Percentiles rank a stretch among this genome's conserved stretches.
Evolutionary conservation across 2,113 vertebrate species (phyloP).

Genomic region (Gymnogyps californianus): DNA sequence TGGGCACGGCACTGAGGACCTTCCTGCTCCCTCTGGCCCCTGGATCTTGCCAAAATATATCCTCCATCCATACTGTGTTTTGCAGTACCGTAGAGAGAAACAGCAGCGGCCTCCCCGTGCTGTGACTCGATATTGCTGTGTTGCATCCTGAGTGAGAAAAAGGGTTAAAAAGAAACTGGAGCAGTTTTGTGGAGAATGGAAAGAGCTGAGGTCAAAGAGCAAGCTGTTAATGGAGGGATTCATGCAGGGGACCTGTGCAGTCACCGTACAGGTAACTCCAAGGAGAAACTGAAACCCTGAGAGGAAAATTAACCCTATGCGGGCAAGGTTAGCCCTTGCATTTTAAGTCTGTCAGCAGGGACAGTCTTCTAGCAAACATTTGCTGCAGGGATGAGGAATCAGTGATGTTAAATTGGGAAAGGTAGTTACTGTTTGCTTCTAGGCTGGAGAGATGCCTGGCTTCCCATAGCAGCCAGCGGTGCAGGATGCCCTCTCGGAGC

Average conservation of each 20-base stretch:
- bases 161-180: not conserved
- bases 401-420: not conserved
- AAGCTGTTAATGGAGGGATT: not conserved
- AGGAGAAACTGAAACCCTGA: not conserved
- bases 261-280: not conserved
- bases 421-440: not conserved
- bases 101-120: not conserved
- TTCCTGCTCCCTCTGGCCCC: not conserved
- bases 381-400: not conserved
- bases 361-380: accelerated
- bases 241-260: accelerated
- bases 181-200: not conserved
- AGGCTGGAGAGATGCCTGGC: not conserved
- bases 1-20: not conserved
- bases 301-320: not conserved
- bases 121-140: accelerated
- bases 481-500: not conserved
- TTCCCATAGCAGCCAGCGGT: not conserved
- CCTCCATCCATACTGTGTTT: not conserved
- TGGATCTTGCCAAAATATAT: not conserved
- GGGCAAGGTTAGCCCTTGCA: not conserved
- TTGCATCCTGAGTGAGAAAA: accelerated
- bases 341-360: not conserved
- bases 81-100: not conserved
- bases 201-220: not conserved